These are phyloP conservation scores for Maccullochella peelii DNA, from an alignment of 2,113 vertebrate species.

Conservation along the genomic window DNA sequence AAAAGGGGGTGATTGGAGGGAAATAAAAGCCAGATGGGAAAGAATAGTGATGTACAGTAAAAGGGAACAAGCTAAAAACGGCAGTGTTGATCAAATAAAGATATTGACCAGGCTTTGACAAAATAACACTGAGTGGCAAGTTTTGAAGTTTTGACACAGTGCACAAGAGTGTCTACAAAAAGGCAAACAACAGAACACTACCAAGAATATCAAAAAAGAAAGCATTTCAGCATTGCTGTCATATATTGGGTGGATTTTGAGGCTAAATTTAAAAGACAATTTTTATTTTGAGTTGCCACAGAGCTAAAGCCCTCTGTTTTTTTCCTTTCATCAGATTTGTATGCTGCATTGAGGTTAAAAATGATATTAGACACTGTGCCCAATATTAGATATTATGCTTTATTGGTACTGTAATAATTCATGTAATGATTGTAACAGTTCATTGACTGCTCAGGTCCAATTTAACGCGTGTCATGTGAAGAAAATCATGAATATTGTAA, in stretches of 20 bases:
- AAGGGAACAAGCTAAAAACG: not conserved
- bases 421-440: too few relatives aligned
- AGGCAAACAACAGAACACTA: not conserved
- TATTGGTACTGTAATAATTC: not conserved
- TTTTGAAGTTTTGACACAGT: not conserved
- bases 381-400: not conserved
- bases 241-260: not conserved
- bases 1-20: not conserved
- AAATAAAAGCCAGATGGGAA: not conserved
- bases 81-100: not conserved
- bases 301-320: not conserved
- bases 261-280: not conserved
- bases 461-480: not conserved
- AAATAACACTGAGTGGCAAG: not conserved
- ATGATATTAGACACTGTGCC: not conserved
- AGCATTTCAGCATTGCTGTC: not conserved
- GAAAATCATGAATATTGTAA: not conserved
- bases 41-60: not conserved
- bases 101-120: not conserved
- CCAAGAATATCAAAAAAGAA: not conserved
- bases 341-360: slow-evolving; percentile 2
- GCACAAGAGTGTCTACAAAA: not conserved
- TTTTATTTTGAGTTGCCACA: not conserved
- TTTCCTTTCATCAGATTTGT: slow-evolving; percentile 6
- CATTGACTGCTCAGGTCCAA: slow-evolving; percentile 7